These are phyloP conservation scores for Coptodon rendalli DNA, from an alignment of 2,113 vertebrate genomes.

Conservation along the genomic window DNA sequence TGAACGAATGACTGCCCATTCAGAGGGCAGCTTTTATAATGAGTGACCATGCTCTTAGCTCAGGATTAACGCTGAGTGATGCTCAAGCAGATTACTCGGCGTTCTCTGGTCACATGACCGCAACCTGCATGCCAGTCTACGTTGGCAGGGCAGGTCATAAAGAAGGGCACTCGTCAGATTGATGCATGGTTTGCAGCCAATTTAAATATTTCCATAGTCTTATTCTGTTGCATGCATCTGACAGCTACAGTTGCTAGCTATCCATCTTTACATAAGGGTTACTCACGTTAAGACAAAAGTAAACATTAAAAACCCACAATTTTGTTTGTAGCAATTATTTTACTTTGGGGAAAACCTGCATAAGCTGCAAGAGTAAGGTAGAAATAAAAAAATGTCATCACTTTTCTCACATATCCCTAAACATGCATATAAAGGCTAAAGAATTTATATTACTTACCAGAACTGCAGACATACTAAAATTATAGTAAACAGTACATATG, in stretches of 20 bases:
- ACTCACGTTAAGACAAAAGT: not conserved
- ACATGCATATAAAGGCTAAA: not conserved
- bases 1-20: not conserved
- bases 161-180: not conserved
- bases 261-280: not conserved
- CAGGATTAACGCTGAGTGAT: slow-evolving; percentile 46
- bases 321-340: not conserved
- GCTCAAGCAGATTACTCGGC: slow-evolving; percentile 42
- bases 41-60: not conserved
- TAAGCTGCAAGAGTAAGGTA: not conserved
- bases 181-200: not conserved
- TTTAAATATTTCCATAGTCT: not conserved
- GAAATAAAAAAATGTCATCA: not conserved
- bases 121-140: not conserved
- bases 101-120: slow-evolving; percentile 30
- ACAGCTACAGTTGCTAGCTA: not conserved
- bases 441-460: not conserved
- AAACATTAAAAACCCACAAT: not conserved
- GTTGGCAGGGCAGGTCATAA: not conserved
- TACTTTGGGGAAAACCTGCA: not conserved
- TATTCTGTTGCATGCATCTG: not conserved
- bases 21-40: not conserved
- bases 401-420: not conserved
- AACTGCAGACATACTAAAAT: not conserved
- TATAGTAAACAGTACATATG: not conserved